Base-by-base conservation (phyloP, 2,888 invertebrate genomes). In the Serrognathus titanus region DNA sequence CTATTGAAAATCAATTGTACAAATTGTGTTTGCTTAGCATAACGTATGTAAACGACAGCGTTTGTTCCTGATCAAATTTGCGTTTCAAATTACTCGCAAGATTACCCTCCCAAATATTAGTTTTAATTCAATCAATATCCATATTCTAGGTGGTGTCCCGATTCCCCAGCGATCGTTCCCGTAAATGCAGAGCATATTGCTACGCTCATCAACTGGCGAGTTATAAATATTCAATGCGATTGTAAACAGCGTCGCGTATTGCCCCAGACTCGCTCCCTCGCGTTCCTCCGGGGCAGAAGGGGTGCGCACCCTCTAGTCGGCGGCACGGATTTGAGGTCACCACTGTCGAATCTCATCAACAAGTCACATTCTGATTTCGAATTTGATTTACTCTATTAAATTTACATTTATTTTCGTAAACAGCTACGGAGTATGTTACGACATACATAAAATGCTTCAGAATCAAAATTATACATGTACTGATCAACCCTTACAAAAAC, bases 181-280 rank as follows among this genome's bases (percentile, higher is more conserved):
- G 74, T 73, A 76, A 76, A 77, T 75, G 72, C 69, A 67, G 63
- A 77, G 72, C 78, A 78, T 78, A 77, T 78, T 77, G 78, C 77
- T 75, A 73, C 77, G 78, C 75, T 78, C 78, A 76, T 77, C 78
- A 76, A 77, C 77, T 77, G 78, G 74, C 78, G 75, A 72, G 75
- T 75, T 74, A 78, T 77, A 77, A 78, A 77, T 77, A 77, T 77
- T 75, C 75, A 75, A 77, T 77, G 72, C 73, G 76, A 76, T 73
- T 76, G 77, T 77, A 77, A 77, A 77, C 77, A 77, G 66, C 62
- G 66, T 62, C 65, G 63, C 61, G 62, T 59, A 63, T 56, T 61
- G 61, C 58, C 61, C 56, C 51, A 48, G 55, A 16, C 12, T 54
- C 52, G n/a, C 12, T 43, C 43, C 16, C 13, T 11, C 55, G 45